Evolutionary conservation across 1,140 invertebrate species (phyloP).

Genomic region (Ridgeia piscesae): DNA sequence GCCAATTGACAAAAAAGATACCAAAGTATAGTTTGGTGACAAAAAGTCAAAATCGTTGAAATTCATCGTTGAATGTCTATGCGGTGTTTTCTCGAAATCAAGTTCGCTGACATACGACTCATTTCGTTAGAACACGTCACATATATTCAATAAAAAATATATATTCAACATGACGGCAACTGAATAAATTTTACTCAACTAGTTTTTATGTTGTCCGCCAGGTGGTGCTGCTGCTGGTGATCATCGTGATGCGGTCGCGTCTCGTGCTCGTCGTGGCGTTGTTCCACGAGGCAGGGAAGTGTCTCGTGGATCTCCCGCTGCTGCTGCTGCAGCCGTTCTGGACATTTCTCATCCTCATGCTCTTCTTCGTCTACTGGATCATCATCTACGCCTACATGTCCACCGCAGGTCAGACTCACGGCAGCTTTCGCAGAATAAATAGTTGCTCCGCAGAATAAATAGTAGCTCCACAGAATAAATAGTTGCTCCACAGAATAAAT

Average conservation of each 20-base stretch:
- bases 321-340: slow-evolving; percentile 84
- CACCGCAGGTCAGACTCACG: slow-evolving; percentile 65
- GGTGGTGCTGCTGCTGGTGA: slow-evolving; percentile 77
- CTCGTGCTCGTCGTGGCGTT: slow-evolving; percentile 77
- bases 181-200: not conserved
- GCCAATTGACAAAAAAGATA: too few species aligned
- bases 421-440: too few species aligned
- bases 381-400: slow-evolving; percentile 72
- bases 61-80: too few species aligned
- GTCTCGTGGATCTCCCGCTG: slow-evolving; percentile 79
- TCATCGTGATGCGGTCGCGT: slow-evolving; percentile 77
- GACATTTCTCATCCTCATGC: slow-evolving; percentile 76
- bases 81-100: too few species aligned
- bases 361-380: slow-evolving; percentile 85
- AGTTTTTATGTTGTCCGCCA: slow-evolving; percentile 53
- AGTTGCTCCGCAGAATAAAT: too few species aligned
- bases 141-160: too few species aligned
- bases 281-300: slow-evolving; percentile 85
- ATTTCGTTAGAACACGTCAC: too few species aligned
- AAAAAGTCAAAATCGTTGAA: too few species aligned
- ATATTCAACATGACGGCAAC: not conserved
- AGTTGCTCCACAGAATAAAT: too few species aligned
- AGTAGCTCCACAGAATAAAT: too few species aligned
- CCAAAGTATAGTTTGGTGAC: too few species aligned
- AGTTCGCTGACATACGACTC: too few species aligned